Conservation (phyloP, 2,797 vertebrate species). For the Mionectes olivaceus region DNA sequence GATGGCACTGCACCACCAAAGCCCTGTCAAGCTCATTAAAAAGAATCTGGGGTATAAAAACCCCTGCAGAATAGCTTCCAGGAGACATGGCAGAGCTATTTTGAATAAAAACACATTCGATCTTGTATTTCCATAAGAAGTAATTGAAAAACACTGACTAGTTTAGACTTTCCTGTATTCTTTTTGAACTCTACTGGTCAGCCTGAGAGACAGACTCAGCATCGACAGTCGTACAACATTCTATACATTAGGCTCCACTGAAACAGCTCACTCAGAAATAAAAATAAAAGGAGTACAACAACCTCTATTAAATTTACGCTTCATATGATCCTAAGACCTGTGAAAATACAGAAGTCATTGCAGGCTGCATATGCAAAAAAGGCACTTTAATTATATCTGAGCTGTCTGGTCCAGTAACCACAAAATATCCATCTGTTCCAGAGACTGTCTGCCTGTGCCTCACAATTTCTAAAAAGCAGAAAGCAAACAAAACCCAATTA, state of each 20-base stretch:
- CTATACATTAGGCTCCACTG: not conserved
- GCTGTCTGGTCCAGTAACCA: slow-evolving; percentile 4
- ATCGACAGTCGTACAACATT: not conserved
- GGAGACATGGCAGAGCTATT: not conserved
- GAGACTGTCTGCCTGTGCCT: not conserved
- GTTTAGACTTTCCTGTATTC: not conserved
- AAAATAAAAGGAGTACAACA: not conserved
- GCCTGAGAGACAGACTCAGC: not conserved
- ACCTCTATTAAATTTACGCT: not conserved
- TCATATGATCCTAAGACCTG: not conserved
- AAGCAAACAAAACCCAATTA: not conserved
- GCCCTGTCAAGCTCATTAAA: not conserved
- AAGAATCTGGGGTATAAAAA: not conserved
- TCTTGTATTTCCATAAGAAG: not conserved
- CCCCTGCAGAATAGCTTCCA: not conserved
- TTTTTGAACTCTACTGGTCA: not conserved
- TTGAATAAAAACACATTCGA: not conserved
- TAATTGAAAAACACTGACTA: not conserved
- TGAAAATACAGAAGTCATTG: not conserved
- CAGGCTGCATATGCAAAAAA: slow-evolving; percentile 26
- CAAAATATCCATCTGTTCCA: not conserved
- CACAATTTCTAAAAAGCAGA: slow-evolving; percentile 7
- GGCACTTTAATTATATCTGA: not conserved
- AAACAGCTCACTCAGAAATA: not conserved
- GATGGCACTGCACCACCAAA: not conserved